Base-by-base conservation (phyloP, 2,797 vertebrate species). In the Gobio occitaniae region DNA sequence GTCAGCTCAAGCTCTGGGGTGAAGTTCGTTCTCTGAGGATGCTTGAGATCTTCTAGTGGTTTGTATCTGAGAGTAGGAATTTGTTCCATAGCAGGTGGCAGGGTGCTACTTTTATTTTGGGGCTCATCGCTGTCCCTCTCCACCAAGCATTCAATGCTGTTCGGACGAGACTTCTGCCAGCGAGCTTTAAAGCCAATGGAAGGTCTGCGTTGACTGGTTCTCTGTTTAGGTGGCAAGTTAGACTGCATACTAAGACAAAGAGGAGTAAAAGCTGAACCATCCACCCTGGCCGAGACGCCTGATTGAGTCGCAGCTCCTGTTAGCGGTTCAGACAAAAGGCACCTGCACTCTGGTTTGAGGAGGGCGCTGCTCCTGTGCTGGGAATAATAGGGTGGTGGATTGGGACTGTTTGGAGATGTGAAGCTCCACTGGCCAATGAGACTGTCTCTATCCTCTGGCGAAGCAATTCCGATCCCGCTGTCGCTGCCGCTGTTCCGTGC, bases 381-480 rank as follows among this genome's bases (percentile, higher is more conserved):
- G 15, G 83, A 80, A 38, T 52, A 36, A n/a, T 74, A 66, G 29
- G 87, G 69, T 61, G 82, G 79, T 75, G 78, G 81, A 47, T 85
- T 77, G 54, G 84, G 71, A 61, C 56, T 66, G 69, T 88, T 87
- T 84, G 89, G 84, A 82, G 84, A 87, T 48, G 74, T 68, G 32
- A 86, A 92, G 87, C 91, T 95, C 69, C 92, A 96, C 86, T 96
- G 93, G 90, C 95, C 96, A 3, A 95, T 93, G 68, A 97, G 96
- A 54, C 98, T 95, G 93, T 97, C 97, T 85, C 96, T 95, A 85
- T 96, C 95, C 96, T 97, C 90, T 78, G 96, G 97, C 72, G 96
- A 96, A 48, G 95, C 95, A 78, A 98, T 98, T 71, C 96, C 97
- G 66, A 99, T 97, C 52, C 98, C 98, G 0, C 98, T 99, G 78